Percentiles rank a stretch among this genome's conserved stretches.
These are phyloP conservation scores for Cyclophora punctaria DNA, from an alignment of 2,888 invertebrate species.

Conservation along the genomic window DNA sequence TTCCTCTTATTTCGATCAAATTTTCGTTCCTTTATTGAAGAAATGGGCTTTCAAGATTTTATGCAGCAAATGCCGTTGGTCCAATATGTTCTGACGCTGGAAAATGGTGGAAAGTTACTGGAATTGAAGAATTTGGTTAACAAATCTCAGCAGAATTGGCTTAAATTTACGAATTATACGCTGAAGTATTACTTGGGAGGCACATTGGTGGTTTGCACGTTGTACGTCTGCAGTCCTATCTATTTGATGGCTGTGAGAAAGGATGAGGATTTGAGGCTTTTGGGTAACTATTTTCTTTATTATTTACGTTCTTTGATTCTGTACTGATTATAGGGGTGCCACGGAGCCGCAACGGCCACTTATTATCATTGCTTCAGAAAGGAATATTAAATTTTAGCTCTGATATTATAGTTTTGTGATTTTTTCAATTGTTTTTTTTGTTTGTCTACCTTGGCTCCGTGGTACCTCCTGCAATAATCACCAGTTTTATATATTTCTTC, in stretches of 20 bases:
- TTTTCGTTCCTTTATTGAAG: slow-evolving; percentile 43
- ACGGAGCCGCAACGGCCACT: too few relatives aligned
- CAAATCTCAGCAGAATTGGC: slow-evolving; percentile 38
- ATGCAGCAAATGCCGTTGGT: slow-evolving; percentile 51
- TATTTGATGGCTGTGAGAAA: slow-evolving; percentile 41
- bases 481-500: too few relatives aligned
- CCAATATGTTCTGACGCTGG: slow-evolving; percentile 22
- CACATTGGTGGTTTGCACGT: slow-evolving; percentile 20
- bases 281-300: slow-evolving; percentile 35
- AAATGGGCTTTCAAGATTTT: slow-evolving; percentile 47
- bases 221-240: slow-evolving; percentile 52
- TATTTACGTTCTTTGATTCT: too few relatives aligned
- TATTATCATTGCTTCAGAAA: too few relatives aligned
- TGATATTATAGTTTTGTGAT: too few relatives aligned
- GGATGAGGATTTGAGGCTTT: slow-evolving; percentile 42
- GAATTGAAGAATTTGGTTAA: slow-evolving; percentile 43
- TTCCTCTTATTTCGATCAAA: slow-evolving; percentile 45
- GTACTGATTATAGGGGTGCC: too few relatives aligned
- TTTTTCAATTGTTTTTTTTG: too few relatives aligned
- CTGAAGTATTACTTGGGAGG: slow-evolving; percentile 41
- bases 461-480: too few relatives aligned
- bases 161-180: slow-evolving; percentile 38
- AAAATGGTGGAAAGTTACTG: slow-evolving; percentile 25
- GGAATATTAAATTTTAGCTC: too few relatives aligned
- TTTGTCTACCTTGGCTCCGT: too few relatives aligned